These are phyloP conservation scores for Colletes gigas DNA, from an alignment of 1,140 invertebrate species.

Conservation along the genomic window DNA sequence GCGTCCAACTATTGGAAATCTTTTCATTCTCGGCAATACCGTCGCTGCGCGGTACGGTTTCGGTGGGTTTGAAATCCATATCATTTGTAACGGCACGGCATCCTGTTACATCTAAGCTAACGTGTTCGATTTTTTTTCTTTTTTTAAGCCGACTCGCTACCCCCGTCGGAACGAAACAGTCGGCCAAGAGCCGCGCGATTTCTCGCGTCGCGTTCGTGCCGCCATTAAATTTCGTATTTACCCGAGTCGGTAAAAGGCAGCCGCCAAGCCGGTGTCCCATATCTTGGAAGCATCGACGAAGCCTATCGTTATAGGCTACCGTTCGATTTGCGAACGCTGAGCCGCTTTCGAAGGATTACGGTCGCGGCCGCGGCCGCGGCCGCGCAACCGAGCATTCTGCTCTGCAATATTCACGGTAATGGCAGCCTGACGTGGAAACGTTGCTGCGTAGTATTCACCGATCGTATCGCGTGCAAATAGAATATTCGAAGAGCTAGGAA, in stretches of 20 bases:
- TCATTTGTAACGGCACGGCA: background rate
- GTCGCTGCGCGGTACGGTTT: background rate
- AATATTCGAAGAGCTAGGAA: slow-evolving; percentile 35
- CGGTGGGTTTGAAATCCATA: background rate
- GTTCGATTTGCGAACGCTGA: slow-evolving; percentile 23
- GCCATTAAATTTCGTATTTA: slow-evolving; percentile 18
- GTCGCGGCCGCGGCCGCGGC: background rate
- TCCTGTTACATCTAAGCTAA: too few species aligned
- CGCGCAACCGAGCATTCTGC: background rate
- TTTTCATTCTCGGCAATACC: background rate
- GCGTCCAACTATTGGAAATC: slow-evolving; percentile 36
- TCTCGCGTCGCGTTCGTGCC: background rate
- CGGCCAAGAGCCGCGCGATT: background rate
- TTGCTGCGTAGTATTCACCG: slow-evolving; percentile 27
- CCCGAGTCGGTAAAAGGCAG: background rate
- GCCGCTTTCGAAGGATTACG: slow-evolving; percentile 58
- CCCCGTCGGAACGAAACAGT: background rate
- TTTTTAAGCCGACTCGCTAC: too few species aligned
- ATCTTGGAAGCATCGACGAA: slow-evolving; percentile 14
- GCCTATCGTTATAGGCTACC: slow-evolving; percentile 8
- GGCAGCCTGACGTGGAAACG: slow-evolving; percentile 32
- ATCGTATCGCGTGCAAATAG: slow-evolving; percentile 48
- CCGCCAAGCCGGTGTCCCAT: background rate
- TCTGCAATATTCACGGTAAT: slow-evolving; percentile 59
- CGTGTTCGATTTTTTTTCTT: too few species aligned